phyloP scores from a whole-genome alignment of 2,113 vertebrate species.

The Boulengeromyrus knoepffleri region DNA sequence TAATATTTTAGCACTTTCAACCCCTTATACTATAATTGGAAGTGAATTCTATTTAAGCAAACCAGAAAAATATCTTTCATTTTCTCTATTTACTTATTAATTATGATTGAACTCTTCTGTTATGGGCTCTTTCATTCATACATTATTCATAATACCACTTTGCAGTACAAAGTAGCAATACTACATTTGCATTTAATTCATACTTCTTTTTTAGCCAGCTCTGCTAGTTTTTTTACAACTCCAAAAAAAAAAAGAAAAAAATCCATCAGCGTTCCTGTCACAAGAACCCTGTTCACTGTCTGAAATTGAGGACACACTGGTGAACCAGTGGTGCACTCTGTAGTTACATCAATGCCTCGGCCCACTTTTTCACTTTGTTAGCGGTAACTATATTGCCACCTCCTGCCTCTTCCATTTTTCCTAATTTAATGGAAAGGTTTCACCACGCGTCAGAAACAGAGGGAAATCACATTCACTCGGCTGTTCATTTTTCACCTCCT shows the following conservation, averaged over 20 bases:
- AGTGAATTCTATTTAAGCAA: not conserved
- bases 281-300: not conserved
- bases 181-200: not conserved
- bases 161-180: not conserved
- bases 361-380: not conserved
- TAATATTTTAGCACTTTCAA: not conserved
- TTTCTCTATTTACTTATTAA: not conserved
- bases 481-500: not conserved
- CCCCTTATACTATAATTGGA: not conserved
- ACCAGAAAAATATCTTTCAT: not conserved
- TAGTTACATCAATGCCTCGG: not conserved
- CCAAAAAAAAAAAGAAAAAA: not conserved
- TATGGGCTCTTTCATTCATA: not conserved
- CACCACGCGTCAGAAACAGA: not conserved
- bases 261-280: not conserved
- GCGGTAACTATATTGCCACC: not conserved
- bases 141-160: constrained; percentile 1
- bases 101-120: not conserved
- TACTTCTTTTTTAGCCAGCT: not conserved
- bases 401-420: not conserved
- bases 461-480: not conserved
- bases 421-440: not conserved
- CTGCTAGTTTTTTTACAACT: not conserved
- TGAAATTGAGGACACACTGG: not conserved
- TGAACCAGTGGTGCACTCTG: not conserved